These are phyloP conservation scores for Eulemur rufifrons DNA, from an alignment of 2,113 vertebrate species.

Conservation along the genomic window DNA sequence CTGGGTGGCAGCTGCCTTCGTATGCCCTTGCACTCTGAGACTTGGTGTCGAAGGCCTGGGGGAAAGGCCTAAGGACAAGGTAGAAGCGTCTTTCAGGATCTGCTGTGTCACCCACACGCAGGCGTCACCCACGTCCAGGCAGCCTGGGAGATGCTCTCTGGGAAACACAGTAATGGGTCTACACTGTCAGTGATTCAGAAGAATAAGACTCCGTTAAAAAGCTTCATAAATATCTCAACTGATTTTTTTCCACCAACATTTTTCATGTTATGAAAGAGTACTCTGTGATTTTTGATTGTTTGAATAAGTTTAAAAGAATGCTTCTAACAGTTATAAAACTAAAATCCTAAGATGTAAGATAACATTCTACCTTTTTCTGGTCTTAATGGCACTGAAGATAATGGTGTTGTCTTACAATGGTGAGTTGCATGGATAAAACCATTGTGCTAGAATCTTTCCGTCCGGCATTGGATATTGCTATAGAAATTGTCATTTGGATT, in stretches of 20 bases:
- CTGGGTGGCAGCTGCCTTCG: rapidly evolving
- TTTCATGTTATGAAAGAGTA: not conserved
- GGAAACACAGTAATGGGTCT: not conserved
- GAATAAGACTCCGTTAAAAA: not conserved
- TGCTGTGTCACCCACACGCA: not conserved
- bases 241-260: not conserved
- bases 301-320: not conserved
- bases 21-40: rapidly evolving
- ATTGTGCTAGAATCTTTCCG: not conserved
- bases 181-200: not conserved
- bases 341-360: not conserved
- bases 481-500: not conserved
- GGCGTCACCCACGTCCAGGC: not conserved
- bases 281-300: not conserved
- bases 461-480: not conserved
- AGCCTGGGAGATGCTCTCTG: not conserved
- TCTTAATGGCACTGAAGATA: not conserved
- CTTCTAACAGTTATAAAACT: not conserved
- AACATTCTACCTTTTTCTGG: not conserved
- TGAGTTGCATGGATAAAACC: not conserved
- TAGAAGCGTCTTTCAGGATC: not conserved
- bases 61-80: not conserved
- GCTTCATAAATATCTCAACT: not conserved
- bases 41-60: not conserved
- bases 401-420: not conserved